Evolutionary conservation across 2,113 vertebrate genomes (phyloP), one percentile per base, ranked within the genome.

Genomic region (Nasalis larvatus): DNA sequence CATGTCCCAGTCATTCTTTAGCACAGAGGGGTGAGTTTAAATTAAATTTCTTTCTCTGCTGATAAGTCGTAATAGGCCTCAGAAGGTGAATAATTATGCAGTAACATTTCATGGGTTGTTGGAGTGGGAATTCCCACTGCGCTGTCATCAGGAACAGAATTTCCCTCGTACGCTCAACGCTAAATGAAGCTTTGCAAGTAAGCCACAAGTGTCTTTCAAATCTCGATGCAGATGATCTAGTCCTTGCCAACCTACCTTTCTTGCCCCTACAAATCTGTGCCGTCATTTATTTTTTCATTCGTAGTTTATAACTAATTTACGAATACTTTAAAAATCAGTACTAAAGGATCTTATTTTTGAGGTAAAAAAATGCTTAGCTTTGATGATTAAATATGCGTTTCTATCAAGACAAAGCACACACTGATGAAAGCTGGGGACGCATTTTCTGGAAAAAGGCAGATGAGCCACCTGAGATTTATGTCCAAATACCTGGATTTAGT

Each of bases 31-130:
- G 98, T 96, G 98, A 98, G 97, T 98, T 97, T 98, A 98, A 98
- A 98, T 98, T 98, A 98, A 98, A 98, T 98, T 98, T 98, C 98
- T 98, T 97, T 97, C 97, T 98, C 94, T 95, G 95, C 96, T 97
- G 98, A 98, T 98, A 98, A 98, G 93, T 98, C 97, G 97, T 98
- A 98, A 98, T 98, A 96, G 98, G 98, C 95, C 97, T 97, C 98
- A 85, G 97, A 98, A 97, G 98, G 98, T 97, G 97, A 97, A 98
- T 98, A 97, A 97, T 98, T 98, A 98, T 98, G 96, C 98, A 97
- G 97, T 96, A 98, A 97, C 97, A 97, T 98, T 97, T 98, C 98
- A 98, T 96, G 98, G 98, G 86, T 97, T 98, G 98, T 97, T 97
- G 97, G 98, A 97, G 84, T 95, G 94, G 94, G 97, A 97, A 97